Base-by-base conservation (phyloP, 1,140 invertebrate genomes). In the Sminthurides bifidus region DNA sequence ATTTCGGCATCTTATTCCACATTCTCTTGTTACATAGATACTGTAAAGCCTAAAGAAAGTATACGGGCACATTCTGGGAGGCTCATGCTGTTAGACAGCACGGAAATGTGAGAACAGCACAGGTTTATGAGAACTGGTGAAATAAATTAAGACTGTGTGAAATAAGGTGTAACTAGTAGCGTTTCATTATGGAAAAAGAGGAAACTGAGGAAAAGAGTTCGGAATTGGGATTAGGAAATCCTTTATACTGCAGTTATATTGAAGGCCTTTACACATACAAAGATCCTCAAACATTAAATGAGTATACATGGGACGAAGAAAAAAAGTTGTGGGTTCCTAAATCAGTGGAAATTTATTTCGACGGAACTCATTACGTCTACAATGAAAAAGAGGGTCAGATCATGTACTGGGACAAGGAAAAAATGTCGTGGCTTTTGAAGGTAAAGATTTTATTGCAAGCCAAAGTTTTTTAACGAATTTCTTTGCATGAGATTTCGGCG, bases 401-500 rank as follows among this genome's bases (percentile, higher is more conserved):
- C 52, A 94, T 83, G 71, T 83, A 95, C 68, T 97, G 88, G 90
- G 91, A 97, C 73, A 74, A 74, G 46, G 77, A 81, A 31, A 94
- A 89, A 70, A 84, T 81, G 65, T 92, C 91, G 5, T 97, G 92
- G 89, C 91, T 96, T 76, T 92, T 92, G 21, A 94, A 94, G 79
- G 81, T 79, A 67, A 66, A 57, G 19, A 45, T 31, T 27, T 35
- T 29, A n/a, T n/a, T n/a, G n/a, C n/a, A n/a, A n/a, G n/a, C n/a
- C n/a, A n/a, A n/a, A n/a, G n/a, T n/a, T n/a, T n/a, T n/a, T n/a
- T n/a, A n/a, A n/a, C n/a, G n/a, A n/a, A n/a, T n/a, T 38, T 15
- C n/a, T 35, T 53, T 44, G 10, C 5, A 50, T 50, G 4, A 50
- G 4, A 38, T 4, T 31, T 33, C 5, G 10, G 8, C 6, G 6